Evolutionary conservation across 2,888 invertebrate genomes (phyloP).

Genomic region (Sycophila texana): DNA sequence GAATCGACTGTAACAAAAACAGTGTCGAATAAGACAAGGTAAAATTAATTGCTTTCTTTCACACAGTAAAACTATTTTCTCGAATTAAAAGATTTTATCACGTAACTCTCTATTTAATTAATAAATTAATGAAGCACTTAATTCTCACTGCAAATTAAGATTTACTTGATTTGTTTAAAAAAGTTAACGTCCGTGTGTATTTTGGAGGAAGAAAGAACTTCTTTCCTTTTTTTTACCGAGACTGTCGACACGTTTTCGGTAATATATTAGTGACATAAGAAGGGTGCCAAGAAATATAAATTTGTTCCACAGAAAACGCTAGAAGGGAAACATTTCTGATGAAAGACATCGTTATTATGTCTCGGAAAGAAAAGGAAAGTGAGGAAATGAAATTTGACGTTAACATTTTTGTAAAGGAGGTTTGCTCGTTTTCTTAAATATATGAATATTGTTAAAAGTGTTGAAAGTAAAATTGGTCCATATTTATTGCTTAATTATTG

Average conservation of each 20-base stretch:
- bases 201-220: not conserved
- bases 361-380: not conserved
- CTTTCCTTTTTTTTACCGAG: not conserved
- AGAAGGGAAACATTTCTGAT: conserved; percentile 15
- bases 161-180: too few relatives aligned
- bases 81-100: too few relatives aligned
- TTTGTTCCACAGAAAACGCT: conserved; percentile 5
- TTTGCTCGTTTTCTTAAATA: too few relatives aligned
- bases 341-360: conserved; percentile 2
- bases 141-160: not conserved
- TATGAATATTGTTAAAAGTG: too few relatives aligned
- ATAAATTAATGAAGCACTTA: not conserved
- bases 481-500: too few relatives aligned
- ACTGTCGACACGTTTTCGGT: not conserved
- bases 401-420: not conserved
- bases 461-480: too few relatives aligned
- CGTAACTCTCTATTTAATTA: too few relatives aligned
- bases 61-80: too few relatives aligned
- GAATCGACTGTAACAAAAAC: conserved; percentile 22
- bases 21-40: not conserved
- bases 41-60: too few relatives aligned
- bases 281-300: conserved; percentile 9
- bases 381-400: not conserved
- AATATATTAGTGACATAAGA: not conserved
- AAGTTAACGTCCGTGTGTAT: too few relatives aligned